Base-by-base conservation (phyloP, 1,140 invertebrate species). In the Drosophila tani region DNA sequence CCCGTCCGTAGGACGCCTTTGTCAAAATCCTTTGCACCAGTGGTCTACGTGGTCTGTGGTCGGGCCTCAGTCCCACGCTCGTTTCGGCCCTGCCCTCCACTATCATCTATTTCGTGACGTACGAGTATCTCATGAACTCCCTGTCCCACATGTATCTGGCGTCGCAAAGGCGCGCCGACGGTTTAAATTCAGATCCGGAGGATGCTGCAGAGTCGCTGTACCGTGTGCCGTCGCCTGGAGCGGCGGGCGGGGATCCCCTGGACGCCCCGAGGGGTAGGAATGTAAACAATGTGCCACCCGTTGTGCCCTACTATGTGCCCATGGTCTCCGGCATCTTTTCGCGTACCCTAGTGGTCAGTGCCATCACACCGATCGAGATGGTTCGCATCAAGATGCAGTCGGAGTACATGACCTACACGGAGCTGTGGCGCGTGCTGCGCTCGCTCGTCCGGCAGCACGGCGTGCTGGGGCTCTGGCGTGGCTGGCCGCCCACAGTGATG, bases 381-480 rank as follows among this genome's bases (percentile, higher is more conserved):
- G 95, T 99, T 47, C 95, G 99, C 91, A 99, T 99, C 2, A 99
- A 99, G 94, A 98, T 99, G 97, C 99, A 99, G 92, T 99, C 98
- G 0, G 95, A 97, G 88, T 96, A 95, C 92, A 94, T 99, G 50
- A 97, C 95, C 77, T 99, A 99, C 93, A 93, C 93, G 81, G 96
- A 97, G 50, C 57, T 99, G 75, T 94, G 76, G 70, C 41, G 51
- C 3, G 86, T 91, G 6, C 21, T 92, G 24, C 74, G 93, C 68
- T 93, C 94, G 51, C 94, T 98, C 41, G 86, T 99, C 27, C 94
- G 95, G 88, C 94, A 94, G 68, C 95, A 95, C 92, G 98, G 98
- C 2, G 91, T 96, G n/a, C 91, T 86, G 79, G 97, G 97, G 5
- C 93, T 99, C 24, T 99, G 98, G 96, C 95, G 96, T 91, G 99